These are phyloP conservation scores for Drosophila demipolita DNA, from an alignment of 2,888 invertebrate genomes.

Conservation along the genomic window DNA sequence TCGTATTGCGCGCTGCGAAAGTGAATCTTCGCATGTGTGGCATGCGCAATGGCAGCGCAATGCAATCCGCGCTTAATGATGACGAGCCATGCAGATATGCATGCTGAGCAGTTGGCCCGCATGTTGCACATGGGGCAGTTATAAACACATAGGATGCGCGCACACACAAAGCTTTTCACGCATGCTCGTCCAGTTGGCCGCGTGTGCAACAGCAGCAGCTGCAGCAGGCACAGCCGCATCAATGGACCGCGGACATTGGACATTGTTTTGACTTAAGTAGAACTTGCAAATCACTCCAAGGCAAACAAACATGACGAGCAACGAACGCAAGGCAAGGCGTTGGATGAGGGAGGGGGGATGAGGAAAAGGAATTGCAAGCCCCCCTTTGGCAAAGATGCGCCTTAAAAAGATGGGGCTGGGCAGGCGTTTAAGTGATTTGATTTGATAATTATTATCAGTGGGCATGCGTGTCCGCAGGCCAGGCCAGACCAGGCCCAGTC, in stretches of 20 bases:
- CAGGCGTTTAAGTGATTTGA: constrained; percentile 83
- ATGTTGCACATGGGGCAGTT: constrained; percentile 19
- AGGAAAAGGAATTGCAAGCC: background rate
- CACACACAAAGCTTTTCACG: constrained; percentile 66
- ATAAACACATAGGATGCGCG: constrained; percentile 50
- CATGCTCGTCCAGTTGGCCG: constrained; percentile 28
- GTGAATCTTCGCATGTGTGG: constrained; percentile 67
- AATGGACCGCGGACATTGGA: constrained; percentile 43
- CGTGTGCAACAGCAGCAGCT: constrained; percentile 20
- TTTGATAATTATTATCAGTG: constrained; percentile 84
- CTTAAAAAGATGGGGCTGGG: constrained; percentile 74
- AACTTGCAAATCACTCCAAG: constrained; percentile 78
- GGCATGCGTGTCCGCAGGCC: constrained; percentile 81
- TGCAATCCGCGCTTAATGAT: constrained; percentile 72
- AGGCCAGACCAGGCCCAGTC: constrained; percentile 27
- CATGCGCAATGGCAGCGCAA: constrained; percentile 41
- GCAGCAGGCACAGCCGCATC: constrained; percentile 31
- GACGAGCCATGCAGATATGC: constrained; percentile 66
- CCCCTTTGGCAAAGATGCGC: constrained; percentile 45
- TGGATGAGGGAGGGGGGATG: background rate
- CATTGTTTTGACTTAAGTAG: constrained; percentile 74
- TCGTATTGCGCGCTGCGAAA: constrained; percentile 60
- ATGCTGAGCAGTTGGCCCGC: background rate
- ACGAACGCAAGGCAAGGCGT: background rate
- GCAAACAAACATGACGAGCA: constrained; percentile 71